Evolutionary conservation across 2,888 invertebrate genomes (phyloP), one percentile per base, ranked within the genome.

Genomic region (Trichogramma evanescens): DNA sequence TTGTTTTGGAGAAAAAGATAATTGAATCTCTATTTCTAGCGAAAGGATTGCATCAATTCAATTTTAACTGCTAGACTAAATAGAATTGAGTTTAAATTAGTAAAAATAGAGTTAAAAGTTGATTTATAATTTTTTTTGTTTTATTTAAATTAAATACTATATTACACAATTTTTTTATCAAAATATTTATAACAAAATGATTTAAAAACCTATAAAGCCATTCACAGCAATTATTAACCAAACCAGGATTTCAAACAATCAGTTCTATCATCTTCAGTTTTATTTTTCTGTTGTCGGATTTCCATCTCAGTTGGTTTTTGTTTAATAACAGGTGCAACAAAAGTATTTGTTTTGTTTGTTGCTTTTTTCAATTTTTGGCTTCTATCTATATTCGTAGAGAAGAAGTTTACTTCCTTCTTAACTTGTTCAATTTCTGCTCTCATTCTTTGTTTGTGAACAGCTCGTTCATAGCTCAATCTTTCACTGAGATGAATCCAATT

Each of bases 401-500:
- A 91, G 81, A 89, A 93, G 65, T 89, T 88, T 0, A 93, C 89
- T 76, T 95, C 93, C 77, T 90, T 88, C 77, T 95, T 95, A 0
- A 93, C 96, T 73, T 95, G 91, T 9, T 91, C 86, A 59, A 96
- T 90, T 80, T 96, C 96, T 0, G 89, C 86, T 66, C 89, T 81
- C 65, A 95, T 78, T 72, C 92, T 86, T 76, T 96, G 95, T 73
- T 90, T 88, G 70, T 89, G 87, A 1, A 93, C 91, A 26, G 93
- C 93, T 74, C 88, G 88, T 77, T 98, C 97, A 77, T 95, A 96
- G 3, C 91, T 91, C 67, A 98, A 80, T 68, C 95, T 84, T 80
- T 98, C 98, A 74, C 91, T 92, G 49, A 99, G 82, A 78, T 99
- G 96, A 41, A 88, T 83, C 98, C 98, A 99, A 79, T 96, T 96